Percentiles rank a stretch among this genome's conserved stretches.
Conservation (phyloP, 2,888 invertebrate genomes). For the Matsumyia berberina region DNA sequence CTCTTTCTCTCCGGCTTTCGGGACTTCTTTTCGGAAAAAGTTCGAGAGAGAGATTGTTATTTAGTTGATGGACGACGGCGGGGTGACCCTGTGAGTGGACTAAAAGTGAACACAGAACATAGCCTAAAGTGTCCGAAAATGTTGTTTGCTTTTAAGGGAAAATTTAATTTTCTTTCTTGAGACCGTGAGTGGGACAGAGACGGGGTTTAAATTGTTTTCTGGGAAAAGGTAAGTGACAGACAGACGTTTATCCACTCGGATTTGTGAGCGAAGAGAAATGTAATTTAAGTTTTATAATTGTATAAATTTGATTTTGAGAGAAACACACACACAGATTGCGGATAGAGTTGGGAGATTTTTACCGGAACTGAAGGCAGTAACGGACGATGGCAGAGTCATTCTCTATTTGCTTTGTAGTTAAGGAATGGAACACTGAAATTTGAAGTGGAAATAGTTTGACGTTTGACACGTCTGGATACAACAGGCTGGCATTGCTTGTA, state of each 20-base stretch:
- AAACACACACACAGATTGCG: constrained; percentile 10
- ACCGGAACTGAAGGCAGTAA: too few species aligned
- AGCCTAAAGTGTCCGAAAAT: constrained; percentile 54
- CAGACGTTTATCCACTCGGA: constrained; percentile 49
- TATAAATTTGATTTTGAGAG: constrained; percentile 35
- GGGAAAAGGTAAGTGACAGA: constrained; percentile 41
- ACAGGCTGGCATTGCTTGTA: too few species aligned
- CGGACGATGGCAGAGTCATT: too few species aligned
- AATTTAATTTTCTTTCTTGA: constrained; percentile 34
- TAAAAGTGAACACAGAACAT: constrained; percentile 49
- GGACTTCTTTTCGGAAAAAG: constrained; percentile 10
- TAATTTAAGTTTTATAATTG: constrained; percentile 60
- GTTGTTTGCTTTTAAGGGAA: constrained; percentile 47
- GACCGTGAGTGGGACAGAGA: background rate
- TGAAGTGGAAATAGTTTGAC: too few species aligned
- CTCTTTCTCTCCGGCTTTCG: constrained; percentile 11
- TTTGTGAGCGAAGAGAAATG: constrained; percentile 16
- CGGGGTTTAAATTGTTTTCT: constrained; percentile 9
- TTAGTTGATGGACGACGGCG: background rate
- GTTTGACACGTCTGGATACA: too few species aligned
- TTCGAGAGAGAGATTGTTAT: constrained; percentile 12
- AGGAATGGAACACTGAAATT: too few species aligned
- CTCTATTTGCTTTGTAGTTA: too few species aligned
- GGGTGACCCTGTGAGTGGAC: constrained; percentile 30
- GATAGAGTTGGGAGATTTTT: background rate